Percentiles rank a stretch among this genome's conserved stretches.
phyloP scores from a whole-genome alignment of 2,797 vertebrate species.

The Eospalax fontanierii region DNA sequence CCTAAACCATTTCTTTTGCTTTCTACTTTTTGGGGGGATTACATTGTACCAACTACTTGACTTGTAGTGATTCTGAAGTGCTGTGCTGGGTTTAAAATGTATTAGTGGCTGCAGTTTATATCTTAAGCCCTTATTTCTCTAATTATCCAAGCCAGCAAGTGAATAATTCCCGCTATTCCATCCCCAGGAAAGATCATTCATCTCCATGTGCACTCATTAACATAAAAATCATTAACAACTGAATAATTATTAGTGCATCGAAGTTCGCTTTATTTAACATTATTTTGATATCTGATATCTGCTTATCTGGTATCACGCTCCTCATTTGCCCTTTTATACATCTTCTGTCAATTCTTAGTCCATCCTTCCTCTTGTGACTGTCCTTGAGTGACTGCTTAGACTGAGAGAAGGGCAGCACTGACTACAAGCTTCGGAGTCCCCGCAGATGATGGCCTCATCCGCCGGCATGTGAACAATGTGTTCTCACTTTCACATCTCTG shows the following conservation, averaged over 20 bases:
- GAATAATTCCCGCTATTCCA: not conserved
- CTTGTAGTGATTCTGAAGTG: constrained; percentile 32
- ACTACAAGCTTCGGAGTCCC: not conserved
- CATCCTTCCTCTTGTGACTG: not conserved
- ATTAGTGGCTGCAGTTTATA: not conserved
- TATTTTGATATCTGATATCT: not conserved
- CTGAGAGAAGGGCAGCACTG: not conserved
- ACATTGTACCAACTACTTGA: not conserved
- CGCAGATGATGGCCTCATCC: not conserved
- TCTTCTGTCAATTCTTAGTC: not conserved
- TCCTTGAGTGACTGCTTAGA: not conserved
- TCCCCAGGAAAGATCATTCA: not conserved
- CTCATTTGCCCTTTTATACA: not conserved
- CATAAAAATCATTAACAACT: not conserved
- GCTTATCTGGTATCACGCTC: not conserved
- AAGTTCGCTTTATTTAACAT: not conserved
- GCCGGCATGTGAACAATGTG: not conserved
- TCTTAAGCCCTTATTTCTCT: not conserved
- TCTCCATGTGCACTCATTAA: not conserved
- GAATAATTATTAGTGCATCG: not conserved
- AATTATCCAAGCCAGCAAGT: constrained; percentile 1
- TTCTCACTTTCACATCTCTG: not conserved
- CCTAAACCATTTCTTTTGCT: not conserved
- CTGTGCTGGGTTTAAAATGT: not conserved
- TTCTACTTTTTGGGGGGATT: not conserved